Evolutionary conservation across 2,797 vertebrate genomes (phyloP).

Genomic region (Gallinago nigripennis): DNA sequence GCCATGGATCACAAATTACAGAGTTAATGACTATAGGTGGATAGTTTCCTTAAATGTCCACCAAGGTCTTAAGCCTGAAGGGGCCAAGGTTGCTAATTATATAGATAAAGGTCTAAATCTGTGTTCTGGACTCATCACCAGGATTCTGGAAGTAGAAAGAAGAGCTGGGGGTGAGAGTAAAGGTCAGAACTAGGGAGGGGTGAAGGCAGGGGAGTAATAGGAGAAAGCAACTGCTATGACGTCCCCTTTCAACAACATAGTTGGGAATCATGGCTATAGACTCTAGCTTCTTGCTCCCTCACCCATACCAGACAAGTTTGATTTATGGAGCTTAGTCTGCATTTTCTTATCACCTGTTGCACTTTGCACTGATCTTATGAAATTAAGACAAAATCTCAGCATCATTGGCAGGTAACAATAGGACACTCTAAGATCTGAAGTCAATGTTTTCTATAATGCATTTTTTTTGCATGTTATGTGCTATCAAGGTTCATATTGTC

Average conservation of each 20-base stretch:
- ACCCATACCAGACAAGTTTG: not conserved
- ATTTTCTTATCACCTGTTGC: not conserved
- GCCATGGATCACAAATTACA: not conserved
- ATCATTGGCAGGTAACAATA: not conserved
- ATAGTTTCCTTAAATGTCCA: not conserved
- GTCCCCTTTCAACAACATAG: not conserved
- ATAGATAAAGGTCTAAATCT: not conserved
- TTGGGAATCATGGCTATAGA: not conserved
- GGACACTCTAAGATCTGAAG: not conserved
- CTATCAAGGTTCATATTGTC: fast-evolving
- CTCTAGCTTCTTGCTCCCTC: not conserved
- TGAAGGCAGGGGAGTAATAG: not conserved
- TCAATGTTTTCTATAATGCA: not conserved
- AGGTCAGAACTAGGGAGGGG: not conserved
- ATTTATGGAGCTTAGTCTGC: not conserved
- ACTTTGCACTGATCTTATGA: not conserved
- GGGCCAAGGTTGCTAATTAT: not conserved
- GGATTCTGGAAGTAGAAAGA: not conserved
- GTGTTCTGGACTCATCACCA: not conserved
- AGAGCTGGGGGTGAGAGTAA: not conserved
- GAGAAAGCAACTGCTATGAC: not conserved
- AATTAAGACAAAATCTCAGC: not conserved
- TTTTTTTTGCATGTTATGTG: not conserved
- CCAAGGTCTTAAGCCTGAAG: not conserved
- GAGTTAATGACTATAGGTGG: not conserved